A percentile compares a stretch with the other conserved stretches of the same genome.
phyloP scores from a whole-genome alignment of 2,888 invertebrate genomes.

The Harpagoxenus sublaevis region DNA sequence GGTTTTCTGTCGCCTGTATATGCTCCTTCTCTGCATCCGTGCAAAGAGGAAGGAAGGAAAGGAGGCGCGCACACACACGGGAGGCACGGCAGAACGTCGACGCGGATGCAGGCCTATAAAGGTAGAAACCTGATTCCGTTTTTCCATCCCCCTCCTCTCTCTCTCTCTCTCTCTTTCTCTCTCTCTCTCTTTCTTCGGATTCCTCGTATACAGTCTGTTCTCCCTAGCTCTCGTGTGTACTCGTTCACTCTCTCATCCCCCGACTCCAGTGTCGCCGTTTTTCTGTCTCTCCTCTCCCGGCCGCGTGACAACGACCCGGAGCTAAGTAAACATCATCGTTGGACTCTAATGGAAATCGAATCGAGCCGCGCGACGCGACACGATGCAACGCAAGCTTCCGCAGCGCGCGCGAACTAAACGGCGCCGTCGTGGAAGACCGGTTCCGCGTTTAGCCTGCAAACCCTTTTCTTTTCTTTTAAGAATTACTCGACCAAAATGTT shows the following conservation, averaged over 20 bases:
- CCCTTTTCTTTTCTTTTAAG: conserved; percentile 68
- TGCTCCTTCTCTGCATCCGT: conserved; percentile 55
- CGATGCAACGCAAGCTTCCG: conserved; percentile 34
- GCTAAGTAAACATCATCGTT: conserved; percentile 70
- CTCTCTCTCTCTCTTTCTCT: conserved; percentile 20
- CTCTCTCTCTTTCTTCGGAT: conserved; percentile 25
- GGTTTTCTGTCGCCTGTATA: conserved; percentile 70
- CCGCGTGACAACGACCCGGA: conserved; percentile 50
- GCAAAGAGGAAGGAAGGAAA: conserved; percentile 56
- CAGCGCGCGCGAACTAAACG: conserved; percentile 48
- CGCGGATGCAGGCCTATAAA: conserved; percentile 46
- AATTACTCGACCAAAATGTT: conserved; percentile 72
- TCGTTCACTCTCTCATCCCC: conserved; percentile 28
- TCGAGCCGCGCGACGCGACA: conserved; percentile 54
- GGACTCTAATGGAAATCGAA: conserved; percentile 72
- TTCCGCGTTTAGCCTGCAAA: conserved; percentile 49
- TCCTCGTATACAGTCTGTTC: not conserved
- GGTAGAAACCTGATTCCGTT: conserved; percentile 70
- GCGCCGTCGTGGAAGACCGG: conserved; percentile 73
- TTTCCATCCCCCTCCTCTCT: conserved; percentile 67
- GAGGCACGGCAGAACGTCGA: conserved; percentile 28
- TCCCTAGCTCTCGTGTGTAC: conserved; percentile 25
- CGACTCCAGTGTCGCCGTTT: conserved; percentile 44
- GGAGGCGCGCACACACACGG: conserved; percentile 18
- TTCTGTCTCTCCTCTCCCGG: conserved; percentile 45